Conservation (phyloP, 2,113 vertebrate species). For the Colistium nudipinnis region DNA sequence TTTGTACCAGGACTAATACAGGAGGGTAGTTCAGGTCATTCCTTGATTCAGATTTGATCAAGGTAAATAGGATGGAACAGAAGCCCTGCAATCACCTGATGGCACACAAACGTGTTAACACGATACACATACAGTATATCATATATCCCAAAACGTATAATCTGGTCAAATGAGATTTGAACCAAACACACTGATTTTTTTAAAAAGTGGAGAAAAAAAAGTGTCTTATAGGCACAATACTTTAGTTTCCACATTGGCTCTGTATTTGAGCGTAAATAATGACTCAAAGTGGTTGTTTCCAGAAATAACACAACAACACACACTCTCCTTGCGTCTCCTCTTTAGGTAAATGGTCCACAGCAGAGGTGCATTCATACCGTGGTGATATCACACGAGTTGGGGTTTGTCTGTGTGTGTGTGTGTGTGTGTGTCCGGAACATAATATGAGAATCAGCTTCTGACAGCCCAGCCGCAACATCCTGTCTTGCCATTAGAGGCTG, state of each 20-base stretch:
- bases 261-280: neutral
- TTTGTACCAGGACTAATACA: no score
- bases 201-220: no score
- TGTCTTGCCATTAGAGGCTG: slow-evolving; percentile 59
- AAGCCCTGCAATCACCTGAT: no score
- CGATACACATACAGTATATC: no score
- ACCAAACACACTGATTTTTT: no score
- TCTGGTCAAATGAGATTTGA: no score
- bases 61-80: no score
- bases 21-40: no score
- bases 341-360: slow-evolving; percentile 17
- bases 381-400: slow-evolving; percentile 10
- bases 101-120: no score
- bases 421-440: slow-evolving; percentile 18
- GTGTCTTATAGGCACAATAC: neutral
- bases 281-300: neutral
- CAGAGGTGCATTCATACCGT: slow-evolving; percentile 12
- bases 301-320: neutral
- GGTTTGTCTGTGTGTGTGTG: neutral
- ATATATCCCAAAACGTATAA: no score
- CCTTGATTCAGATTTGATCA: no score
- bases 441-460: slow-evolving; percentile 40
- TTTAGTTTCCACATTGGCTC: neutral
- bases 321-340: neutral
- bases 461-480: slow-evolving; percentile 56